Evolutionary conservation across 2,888 invertebrate genomes (phyloP).

Genomic region (Ramazzottius varieornatus): DNA sequence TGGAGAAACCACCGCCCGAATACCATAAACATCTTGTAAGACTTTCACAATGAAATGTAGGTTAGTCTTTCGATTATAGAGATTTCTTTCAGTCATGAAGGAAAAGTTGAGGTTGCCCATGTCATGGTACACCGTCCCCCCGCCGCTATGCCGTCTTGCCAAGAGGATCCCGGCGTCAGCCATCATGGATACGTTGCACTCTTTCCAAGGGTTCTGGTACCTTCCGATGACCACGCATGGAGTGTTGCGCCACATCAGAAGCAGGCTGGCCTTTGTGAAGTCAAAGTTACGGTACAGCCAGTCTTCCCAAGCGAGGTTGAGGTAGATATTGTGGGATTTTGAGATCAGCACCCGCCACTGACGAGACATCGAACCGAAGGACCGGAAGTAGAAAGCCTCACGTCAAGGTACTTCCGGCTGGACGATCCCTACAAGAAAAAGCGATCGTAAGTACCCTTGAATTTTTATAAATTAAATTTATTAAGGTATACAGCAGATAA

Average conservation of each 20-base stretch:
- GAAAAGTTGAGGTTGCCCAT: constrained; percentile 69
- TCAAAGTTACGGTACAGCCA: constrained; percentile 73
- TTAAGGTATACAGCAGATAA: too few relatives aligned
- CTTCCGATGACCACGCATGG: constrained; percentile 84
- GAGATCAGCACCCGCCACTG: constrained; percentile 49
- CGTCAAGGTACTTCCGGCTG: too few relatives aligned
- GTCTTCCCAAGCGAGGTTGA: constrained; percentile 80
- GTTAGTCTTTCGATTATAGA: constrained; percentile 62
- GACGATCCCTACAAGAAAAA: too few relatives aligned
- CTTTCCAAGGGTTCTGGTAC: constrained; percentile 86
- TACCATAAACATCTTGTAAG: constrained; percentile 49
- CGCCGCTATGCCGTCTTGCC: constrained; percentile 70
- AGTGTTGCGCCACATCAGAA: constrained; percentile 72
- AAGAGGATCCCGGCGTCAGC: constrained; percentile 39
- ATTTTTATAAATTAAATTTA: too few relatives aligned
- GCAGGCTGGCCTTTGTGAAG: constrained; percentile 43
- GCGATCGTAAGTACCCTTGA: too few relatives aligned
- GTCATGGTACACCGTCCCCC: constrained; percentile 90
- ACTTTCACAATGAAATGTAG: constrained; percentile 57
- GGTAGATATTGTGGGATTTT: constrained; percentile 61
- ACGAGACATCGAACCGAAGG: neutral
- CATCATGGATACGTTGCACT: constrained; percentile 47
- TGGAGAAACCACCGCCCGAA: constrained; percentile 45
- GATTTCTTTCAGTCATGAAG: constrained; percentile 55
- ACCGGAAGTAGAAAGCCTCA: too few relatives aligned